A percentile compares a stretch with the other conserved stretches of the same genome.
Evolutionary conservation across 2,888 invertebrate species (phyloP).

Genomic region (Hypomecis atomaria): DNA sequence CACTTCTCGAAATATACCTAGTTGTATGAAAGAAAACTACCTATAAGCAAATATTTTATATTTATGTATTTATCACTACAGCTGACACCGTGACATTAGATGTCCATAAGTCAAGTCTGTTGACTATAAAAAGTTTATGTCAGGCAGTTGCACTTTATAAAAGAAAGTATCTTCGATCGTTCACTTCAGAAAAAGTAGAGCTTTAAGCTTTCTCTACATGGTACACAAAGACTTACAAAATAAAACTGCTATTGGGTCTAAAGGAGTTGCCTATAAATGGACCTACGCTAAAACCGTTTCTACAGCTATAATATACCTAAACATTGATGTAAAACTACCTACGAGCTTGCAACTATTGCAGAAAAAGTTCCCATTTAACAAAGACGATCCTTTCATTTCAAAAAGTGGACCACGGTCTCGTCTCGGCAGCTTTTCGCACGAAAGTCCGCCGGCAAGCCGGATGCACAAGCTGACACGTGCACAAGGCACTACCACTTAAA

Average conservation of each 20-base stretch:
- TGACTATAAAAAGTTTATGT: not conserved
- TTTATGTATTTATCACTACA: too few relatives aligned
- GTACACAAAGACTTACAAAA: too few relatives aligned
- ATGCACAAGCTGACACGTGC: slow-evolving; percentile 41
- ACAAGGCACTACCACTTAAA: slow-evolving; percentile 29
- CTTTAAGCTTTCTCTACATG: not conserved
- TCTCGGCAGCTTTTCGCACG: slow-evolving; percentile 28
- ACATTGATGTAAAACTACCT: not conserved
- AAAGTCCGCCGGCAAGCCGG: slow-evolving; percentile 43
- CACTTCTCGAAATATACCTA: too few relatives aligned
- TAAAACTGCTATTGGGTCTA: too few relatives aligned
- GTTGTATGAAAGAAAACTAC: too few relatives aligned
- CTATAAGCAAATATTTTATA: too few relatives aligned
- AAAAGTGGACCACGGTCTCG: slow-evolving; percentile 26
- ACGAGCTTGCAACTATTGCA: not conserved
- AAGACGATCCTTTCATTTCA: slow-evolving; percentile 23
- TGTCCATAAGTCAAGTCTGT: not conserved
- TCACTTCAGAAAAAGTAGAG: not conserved
- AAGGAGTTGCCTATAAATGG: too few relatives aligned
- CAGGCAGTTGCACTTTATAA: not conserved
- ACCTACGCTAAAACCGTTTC: too few relatives aligned
- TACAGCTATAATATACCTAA: too few relatives aligned
- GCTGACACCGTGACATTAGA: too few relatives aligned
- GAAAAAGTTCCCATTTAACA: slow-evolving; percentile 4
- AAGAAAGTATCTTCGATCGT: not conserved